phyloP scores from a whole-genome alignment of 2,797 vertebrate species.

The Clarias laeviceps region DNA sequence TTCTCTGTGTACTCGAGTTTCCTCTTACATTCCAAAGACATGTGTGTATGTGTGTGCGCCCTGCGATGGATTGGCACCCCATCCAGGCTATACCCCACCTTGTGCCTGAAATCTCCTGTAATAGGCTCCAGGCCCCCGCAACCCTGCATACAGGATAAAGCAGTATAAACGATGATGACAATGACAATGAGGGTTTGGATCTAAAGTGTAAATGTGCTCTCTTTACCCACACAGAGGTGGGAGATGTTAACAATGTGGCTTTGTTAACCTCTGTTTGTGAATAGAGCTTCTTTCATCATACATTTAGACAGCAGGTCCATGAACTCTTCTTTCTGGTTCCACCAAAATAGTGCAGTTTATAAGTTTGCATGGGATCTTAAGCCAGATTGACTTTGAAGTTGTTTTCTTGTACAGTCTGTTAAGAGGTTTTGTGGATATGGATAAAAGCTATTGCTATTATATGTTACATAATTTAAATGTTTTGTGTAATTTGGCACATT shows the following conservation, averaged over 20 bases:
- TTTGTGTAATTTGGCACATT: background rate
- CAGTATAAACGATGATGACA: too few species aligned
- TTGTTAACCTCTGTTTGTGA: constrained; percentile 43
- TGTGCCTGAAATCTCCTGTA: too few species aligned
- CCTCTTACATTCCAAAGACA: too few species aligned
- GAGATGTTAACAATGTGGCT: constrained; percentile 52
- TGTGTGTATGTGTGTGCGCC: too few species aligned
- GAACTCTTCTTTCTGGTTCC: background rate
- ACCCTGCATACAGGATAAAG: too few species aligned
- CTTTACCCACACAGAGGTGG: constrained; percentile 31
- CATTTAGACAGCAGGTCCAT: constrained; percentile 23
- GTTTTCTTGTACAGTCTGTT: background rate
- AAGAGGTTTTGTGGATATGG: background rate
- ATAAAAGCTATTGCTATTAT: background rate
- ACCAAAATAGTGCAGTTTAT: background rate
- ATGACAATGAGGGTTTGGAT: background rate
- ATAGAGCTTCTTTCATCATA: constrained; percentile 43
- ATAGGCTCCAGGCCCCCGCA: too few species aligned
- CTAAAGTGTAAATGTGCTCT: constrained; percentile 38
- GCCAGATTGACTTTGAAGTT: background rate
- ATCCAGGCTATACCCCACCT: too few species aligned
- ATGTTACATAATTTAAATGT: background rate
- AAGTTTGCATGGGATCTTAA: background rate
- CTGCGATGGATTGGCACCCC: too few species aligned
- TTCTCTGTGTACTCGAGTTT: too few species aligned